Base-by-base conservation (phyloP, 2,113 vertebrate genomes). In the Crypturellus undulatus region DNA sequence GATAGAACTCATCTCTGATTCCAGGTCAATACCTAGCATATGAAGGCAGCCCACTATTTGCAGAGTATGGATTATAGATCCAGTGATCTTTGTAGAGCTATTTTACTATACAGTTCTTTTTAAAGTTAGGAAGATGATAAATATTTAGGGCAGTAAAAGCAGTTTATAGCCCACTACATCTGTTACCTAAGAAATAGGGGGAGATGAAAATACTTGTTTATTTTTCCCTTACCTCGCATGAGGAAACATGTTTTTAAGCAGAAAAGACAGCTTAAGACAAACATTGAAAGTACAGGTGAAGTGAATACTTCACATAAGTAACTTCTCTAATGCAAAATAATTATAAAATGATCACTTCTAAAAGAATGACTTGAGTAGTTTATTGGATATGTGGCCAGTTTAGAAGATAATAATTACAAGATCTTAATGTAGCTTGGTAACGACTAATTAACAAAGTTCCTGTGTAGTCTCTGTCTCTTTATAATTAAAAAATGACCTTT, bases 401-500 rank as follows among this genome's bases (percentile, higher is more conserved):
- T 42, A 73, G 42, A 71, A 79, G 80, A 79, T 76, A 88, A 76
- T 88, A 84, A 87, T 56, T 78, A 4, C 78, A 76, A 89, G 73
- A 84, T 65, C 64, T 92, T 89, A 91, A 87, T 95, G 87, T 38
- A 83, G 28, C 75, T 68, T 90, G 56, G 94, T 92, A 92, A 91
- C 85, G n/a, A 92, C 16, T 79, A 91, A 93, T 96, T 94, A 94
- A 76, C 36, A 69, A 91, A 96, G 52, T 83, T 87, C 51, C 43
- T 92, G 77, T 92, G n/a, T 76, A 90, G 18, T 90, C 22, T 79
- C 77, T 87, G 26, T 22, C 95, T 93, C 67, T 83, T 79, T 77
- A 25, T 49, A 81, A 92, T 84, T 92, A 95, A 96, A 95, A 89
- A 85, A 81, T 91, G 5, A 95, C 87, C 70, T 93, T 24, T 60